Conservation (phyloP, 1,140 invertebrate species). For the Drosophila truncata region DNA sequence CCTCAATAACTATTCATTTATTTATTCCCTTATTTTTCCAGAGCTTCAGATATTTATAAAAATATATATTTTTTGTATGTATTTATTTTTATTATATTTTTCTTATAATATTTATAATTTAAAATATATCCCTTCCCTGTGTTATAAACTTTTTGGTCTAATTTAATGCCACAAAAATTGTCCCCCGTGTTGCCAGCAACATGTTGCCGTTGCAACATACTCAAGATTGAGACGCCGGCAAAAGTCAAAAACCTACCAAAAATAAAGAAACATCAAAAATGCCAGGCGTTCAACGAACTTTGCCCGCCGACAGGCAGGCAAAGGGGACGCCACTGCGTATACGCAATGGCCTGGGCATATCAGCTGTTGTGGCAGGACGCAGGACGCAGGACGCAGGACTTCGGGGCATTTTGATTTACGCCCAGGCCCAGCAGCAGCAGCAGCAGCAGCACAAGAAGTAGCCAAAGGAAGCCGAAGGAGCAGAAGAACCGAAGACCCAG, state of each 20-base stretch:
- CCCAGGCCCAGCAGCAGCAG: constrained; percentile 11
- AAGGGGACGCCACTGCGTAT: constrained; percentile 58
- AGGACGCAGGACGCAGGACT: constrained; percentile 9
- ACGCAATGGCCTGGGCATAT: constrained; percentile 64
- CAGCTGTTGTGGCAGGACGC: constrained; percentile 51
- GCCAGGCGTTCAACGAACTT: constrained; percentile 68
- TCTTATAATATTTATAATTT: too few relatives aligned
- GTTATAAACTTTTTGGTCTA: too few relatives aligned
- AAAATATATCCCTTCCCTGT: too few relatives aligned
- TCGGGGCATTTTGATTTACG: constrained; percentile 68
- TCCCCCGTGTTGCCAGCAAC: constrained; percentile 27
- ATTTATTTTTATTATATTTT: too few relatives aligned
- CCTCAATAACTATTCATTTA: too few relatives aligned
- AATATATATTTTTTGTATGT: too few relatives aligned
- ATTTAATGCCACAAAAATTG: too few relatives aligned
- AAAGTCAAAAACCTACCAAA: constrained; percentile 31
- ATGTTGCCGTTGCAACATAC: constrained; percentile 20
- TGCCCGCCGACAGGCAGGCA: constrained; percentile 7
- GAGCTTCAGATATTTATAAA: too few relatives aligned
- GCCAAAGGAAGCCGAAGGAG: constrained; percentile 1
- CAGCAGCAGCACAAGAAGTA: constrained; percentile 3
- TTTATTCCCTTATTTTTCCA: too few relatives aligned
- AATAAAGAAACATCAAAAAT: background rate
- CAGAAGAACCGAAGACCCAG: constrained; percentile 31
- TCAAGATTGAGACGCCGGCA: constrained; percentile 6